phyloP scores from a whole-genome alignment of 2,888 invertebrate genomes.

The Galeruca laticollis region DNA sequence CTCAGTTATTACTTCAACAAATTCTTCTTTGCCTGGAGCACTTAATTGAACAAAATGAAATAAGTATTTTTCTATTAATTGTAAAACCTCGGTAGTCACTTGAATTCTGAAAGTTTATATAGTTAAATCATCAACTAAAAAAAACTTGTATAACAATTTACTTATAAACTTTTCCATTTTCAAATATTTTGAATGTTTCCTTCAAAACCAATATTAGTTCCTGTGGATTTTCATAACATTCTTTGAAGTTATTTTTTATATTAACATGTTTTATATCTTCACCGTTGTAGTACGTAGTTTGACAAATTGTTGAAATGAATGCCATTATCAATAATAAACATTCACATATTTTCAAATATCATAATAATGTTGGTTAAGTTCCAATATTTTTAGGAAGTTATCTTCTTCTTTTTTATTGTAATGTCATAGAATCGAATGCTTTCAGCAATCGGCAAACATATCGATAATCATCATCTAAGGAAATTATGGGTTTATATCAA shows the following conservation, averaged over 20 bases:
- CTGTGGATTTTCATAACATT: neutral
- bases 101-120: constrained; percentile 67
- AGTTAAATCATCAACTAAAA: constrained; percentile 56
- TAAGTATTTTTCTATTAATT: constrained; percentile 36
- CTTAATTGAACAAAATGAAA: constrained; percentile 2
- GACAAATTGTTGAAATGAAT: neutral
- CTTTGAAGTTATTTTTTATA: neutral
- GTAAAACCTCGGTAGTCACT: constrained; percentile 63
- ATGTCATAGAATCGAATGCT: too few species aligned
- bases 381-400: too few species aligned
- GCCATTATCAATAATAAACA: neutral
- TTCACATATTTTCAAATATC: too few species aligned
- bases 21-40: constrained; percentile 14
- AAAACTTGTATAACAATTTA: neutral
- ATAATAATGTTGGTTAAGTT: too few species aligned
- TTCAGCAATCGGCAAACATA: too few species aligned
- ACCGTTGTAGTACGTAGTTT: neutral
- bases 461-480: too few species aligned
- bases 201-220: constrained; percentile 59
- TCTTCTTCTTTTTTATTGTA: too few species aligned
- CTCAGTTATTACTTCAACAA: constrained; percentile 56
- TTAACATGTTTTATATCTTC: neutral
- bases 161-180: constrained; percentile 67
- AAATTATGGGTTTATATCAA: too few species aligned
- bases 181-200: constrained; percentile 69